These are phyloP conservation scores for Scaptomyza cyrtandrae DNA, from an alignment of 2,888 invertebrate species.

Conservation along the genomic window DNA sequence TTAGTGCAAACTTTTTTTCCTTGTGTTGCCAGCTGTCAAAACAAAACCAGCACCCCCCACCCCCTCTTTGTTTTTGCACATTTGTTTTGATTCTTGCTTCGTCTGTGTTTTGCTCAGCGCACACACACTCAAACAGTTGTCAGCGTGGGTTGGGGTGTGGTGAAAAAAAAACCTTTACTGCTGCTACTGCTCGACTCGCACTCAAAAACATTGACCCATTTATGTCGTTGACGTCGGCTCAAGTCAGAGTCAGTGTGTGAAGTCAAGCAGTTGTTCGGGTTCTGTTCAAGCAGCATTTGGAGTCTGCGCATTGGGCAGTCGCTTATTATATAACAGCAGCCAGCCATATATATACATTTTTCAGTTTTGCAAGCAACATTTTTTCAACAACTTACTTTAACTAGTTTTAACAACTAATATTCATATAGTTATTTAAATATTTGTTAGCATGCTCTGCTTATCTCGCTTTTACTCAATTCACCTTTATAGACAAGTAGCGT, in stretches of 20 bases:
- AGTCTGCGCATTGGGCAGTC: constrained; percentile 72
- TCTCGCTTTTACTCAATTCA: constrained; percentile 33
- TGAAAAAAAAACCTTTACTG: neutral
- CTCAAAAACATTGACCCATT: constrained; percentile 81
- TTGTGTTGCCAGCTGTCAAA: constrained; percentile 25
- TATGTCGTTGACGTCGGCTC: constrained; percentile 44
- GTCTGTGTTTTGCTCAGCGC: constrained; percentile 50
- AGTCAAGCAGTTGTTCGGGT: constrained; percentile 26
- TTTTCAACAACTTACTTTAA: constrained; percentile 5
- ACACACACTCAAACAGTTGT: constrained; percentile 9
- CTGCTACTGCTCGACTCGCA: constrained; percentile 47
- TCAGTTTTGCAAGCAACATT: constrained; percentile 40
- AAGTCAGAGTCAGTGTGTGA: constrained; percentile 38
- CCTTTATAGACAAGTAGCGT: constrained; percentile 82
- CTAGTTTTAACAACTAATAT: neutral
- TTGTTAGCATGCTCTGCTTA: neutral
- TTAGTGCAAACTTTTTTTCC: neutral
- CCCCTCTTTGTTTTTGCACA: constrained; percentile 9
- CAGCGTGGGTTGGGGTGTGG: neutral
- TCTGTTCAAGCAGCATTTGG: constrained; percentile 44
- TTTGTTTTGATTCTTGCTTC: constrained; percentile 66
- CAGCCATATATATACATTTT: constrained; percentile 71
- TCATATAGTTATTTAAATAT: neutral
- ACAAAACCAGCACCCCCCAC: neutral
- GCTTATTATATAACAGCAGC: constrained; percentile 81